Percentiles rank a stretch among this genome's conserved stretches.
Conservation (phyloP, 2,113 vertebrate species). For the Tupaia tana region DNA sequence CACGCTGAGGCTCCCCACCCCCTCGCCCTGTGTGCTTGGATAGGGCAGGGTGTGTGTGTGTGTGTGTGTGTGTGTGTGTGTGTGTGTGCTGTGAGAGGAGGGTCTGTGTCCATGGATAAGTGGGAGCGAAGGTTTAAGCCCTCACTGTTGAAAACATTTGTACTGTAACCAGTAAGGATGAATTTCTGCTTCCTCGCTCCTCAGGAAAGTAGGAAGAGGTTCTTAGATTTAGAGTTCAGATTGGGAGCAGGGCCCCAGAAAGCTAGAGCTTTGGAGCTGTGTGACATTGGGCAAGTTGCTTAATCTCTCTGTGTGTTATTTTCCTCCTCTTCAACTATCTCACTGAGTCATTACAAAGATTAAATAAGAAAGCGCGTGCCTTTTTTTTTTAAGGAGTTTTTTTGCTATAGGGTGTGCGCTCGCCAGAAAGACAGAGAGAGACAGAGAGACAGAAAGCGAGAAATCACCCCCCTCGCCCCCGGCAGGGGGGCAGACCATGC, state of each 20-base stretch:
- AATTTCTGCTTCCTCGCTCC: neutral
- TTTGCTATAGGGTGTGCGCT: too few relatives aligned
- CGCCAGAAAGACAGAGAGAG: too few relatives aligned
- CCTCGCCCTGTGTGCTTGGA: neutral
- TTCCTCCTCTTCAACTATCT: neutral
- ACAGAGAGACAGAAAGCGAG: too few relatives aligned
- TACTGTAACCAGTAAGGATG: neutral
- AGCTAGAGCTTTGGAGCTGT: neutral
- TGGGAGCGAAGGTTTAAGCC: neutral
- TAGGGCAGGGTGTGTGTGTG: rapidly evolving
- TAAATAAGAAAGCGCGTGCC: neutral
- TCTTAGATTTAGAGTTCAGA: neutral
- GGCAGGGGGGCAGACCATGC: too few relatives aligned
- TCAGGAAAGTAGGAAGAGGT: neutral
- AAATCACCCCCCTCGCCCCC: too few relatives aligned
- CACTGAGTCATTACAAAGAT: neutral
- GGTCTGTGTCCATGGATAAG: neutral
- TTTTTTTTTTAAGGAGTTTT: too few relatives aligned
- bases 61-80: neutral
- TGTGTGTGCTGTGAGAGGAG: neutral
- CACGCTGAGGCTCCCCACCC: neutral
- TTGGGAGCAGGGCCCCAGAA: neutral
- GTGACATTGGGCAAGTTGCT: neutral
- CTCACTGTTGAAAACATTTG: neutral
- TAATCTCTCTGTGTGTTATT: neutral